These are phyloP conservation scores for Trisateles emortualis DNA, from an alignment of 2,888 invertebrate genomes.

Conservation along the genomic window DNA sequence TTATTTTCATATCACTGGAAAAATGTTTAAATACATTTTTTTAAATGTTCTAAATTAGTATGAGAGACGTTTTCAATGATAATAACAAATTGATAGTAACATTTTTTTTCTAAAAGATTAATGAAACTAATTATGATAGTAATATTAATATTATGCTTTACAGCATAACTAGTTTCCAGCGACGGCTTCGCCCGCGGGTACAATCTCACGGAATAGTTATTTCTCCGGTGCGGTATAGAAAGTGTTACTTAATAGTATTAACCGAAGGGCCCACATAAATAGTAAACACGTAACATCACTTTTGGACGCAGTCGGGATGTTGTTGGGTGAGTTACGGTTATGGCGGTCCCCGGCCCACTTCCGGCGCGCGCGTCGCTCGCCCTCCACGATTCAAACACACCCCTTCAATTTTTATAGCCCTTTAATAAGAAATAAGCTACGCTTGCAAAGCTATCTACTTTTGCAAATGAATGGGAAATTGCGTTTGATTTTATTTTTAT, in stretches of 20 bases:
- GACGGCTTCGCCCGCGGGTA: too few relatives aligned
- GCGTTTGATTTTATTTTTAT: neutral
- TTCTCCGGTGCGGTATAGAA: too few relatives aligned
- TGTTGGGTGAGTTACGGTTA: conserved; percentile 73
- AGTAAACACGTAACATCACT: conserved; percentile 65
- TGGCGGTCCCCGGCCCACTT: conserved; percentile 58
- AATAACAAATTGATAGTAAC: too few relatives aligned
- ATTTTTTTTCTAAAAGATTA: too few relatives aligned
- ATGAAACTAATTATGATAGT: too few relatives aligned
- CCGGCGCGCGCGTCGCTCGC: conserved; percentile 54
- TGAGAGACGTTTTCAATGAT: too few relatives aligned
- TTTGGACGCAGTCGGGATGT: conserved; percentile 59
- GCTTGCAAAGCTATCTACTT: conserved; percentile 33
- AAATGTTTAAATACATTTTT: too few relatives aligned
- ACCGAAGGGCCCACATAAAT: conserved; percentile 65
- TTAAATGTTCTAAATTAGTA: too few relatives aligned
- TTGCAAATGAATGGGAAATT: conserved; percentile 16
- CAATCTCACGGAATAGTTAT: too few relatives aligned
- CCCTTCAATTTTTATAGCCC: conserved; percentile 44
- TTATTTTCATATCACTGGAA: too few relatives aligned
- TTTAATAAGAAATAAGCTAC: conserved; percentile 50
- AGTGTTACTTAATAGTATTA: conserved; percentile 60
- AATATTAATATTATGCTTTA: too few relatives aligned
- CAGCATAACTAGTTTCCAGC: too few relatives aligned
- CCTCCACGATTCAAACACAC: conserved; percentile 60